phyloP scores from a whole-genome alignment of 2,113 vertebrate species.

The Lathamus discolor region DNA sequence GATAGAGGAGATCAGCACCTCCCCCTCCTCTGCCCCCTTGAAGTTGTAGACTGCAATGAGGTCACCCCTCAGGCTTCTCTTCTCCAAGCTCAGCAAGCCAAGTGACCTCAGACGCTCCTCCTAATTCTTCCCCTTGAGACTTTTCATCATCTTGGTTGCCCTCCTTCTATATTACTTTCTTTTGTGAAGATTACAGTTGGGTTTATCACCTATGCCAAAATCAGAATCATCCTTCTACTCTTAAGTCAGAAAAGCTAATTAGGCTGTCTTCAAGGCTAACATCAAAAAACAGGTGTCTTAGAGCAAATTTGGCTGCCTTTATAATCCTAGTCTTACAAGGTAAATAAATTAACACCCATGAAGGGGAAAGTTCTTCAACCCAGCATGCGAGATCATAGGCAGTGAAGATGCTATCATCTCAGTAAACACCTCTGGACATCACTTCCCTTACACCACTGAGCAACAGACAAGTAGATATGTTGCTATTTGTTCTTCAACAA shows the following conservation, averaged over 20 bases:
- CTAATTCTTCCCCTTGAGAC: neutral
- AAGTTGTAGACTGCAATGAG: neutral
- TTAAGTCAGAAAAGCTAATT: neutral
- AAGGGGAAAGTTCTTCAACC: neutral
- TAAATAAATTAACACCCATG: neutral
- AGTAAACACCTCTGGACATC: neutral
- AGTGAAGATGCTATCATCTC: neutral
- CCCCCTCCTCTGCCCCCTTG: neutral
- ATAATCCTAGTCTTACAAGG: neutral
- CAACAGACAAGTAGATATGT: neutral
- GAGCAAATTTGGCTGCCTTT: neutral
- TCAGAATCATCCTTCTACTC: neutral
- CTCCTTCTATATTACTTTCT: neutral
- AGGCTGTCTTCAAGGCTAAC: neutral
- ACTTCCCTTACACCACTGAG: neutral
- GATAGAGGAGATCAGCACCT: neutral
- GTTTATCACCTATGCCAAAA: neutral
- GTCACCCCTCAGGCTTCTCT: neutral
- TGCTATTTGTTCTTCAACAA: neutral
- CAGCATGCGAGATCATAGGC: neutral
- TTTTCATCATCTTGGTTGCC: neutral
- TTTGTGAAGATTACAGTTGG: neutral
- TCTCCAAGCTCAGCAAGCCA: neutral
- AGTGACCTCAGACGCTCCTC: neutral
- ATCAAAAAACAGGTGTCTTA: neutral